Percentiles rank a stretch among this genome's conserved stretches.
Conservation (phyloP, 2,797 vertebrate genomes). For the Sarcoramphus papa region DNA sequence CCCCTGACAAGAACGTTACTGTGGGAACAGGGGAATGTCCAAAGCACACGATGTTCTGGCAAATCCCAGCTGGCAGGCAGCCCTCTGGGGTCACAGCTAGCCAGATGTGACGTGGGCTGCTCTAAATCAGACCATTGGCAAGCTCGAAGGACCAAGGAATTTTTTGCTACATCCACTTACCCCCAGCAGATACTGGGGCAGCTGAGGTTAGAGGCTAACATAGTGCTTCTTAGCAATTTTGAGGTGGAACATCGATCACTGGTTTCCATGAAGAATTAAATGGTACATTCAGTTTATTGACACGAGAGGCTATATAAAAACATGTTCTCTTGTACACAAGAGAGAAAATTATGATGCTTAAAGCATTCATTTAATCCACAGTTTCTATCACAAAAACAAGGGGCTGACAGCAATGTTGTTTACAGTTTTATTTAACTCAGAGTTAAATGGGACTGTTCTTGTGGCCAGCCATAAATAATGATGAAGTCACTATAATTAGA, state of each 20-base stretch:
- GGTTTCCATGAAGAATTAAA: background rate
- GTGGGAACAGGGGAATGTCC: conserved; percentile 56
- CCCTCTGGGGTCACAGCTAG: conserved; percentile 42
- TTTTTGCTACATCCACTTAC: conserved; percentile 51
- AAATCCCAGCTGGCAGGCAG: conserved; percentile 58
- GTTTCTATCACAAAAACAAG: background rate
- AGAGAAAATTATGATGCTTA: background rate
- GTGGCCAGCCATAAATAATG: background rate
- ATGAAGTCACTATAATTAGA: background rate
- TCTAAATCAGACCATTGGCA: conserved; percentile 30
- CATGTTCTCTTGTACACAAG: background rate
- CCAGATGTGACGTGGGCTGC: conserved; percentile 11
- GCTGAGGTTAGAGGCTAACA: conserved; percentile 41
- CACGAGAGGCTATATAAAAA: background rate
- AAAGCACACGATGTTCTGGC: conserved; percentile 60
- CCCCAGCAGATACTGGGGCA: conserved; percentile 46
- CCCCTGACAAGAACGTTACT: background rate
- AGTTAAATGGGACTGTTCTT: background rate
- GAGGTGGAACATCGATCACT: background rate
- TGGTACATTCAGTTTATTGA: background rate
- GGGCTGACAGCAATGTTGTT: background rate
- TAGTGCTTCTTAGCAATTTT: background rate
- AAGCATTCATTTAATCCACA: background rate
- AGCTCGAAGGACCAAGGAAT: background rate
- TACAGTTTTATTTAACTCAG: background rate